These are phyloP conservation scores for Apostichopus californicus DNA, from an alignment of 35 echinoderm and acorn worm genomes.

Conservation along the genomic window DNA sequence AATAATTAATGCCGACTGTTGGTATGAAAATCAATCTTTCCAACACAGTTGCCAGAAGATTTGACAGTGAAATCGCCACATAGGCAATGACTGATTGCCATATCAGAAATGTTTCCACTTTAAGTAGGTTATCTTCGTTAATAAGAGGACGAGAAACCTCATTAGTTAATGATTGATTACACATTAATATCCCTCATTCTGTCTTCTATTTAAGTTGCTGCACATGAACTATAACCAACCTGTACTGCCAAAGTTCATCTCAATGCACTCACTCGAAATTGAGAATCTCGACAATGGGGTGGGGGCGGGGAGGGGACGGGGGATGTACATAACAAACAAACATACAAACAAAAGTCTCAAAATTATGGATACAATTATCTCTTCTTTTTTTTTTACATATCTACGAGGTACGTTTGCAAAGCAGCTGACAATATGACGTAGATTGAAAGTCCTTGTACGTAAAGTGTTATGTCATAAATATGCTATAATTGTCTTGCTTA, in stretches of 20 bases:
- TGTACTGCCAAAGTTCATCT: not conserved
- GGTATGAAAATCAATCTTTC: constrained; percentile 9
- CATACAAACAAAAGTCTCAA: no score
- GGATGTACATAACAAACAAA: not conserved
- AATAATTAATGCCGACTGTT: not conserved
- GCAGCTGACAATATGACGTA: no score
- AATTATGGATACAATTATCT: no score
- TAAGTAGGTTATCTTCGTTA: not conserved
- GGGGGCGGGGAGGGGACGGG: not conserved
- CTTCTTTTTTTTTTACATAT: no score
- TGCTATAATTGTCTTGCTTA: no score
- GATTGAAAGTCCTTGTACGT: no score
- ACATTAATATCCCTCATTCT: not conserved
- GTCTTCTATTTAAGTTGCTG: not conserved
- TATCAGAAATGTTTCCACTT: not conserved
- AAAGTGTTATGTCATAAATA: no score
- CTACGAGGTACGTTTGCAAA: no score
- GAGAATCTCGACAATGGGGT: no score
- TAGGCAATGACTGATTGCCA: not conserved
- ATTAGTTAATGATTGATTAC: constrained; percentile 6
- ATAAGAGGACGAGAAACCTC: not conserved
- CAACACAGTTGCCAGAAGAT: not conserved
- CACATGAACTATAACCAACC: not conserved
- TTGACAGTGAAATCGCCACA: not conserved
- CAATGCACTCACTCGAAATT: no score